Conservation (phyloP, 2,113 vertebrate species). For the Urocitellus parryii region DNA sequence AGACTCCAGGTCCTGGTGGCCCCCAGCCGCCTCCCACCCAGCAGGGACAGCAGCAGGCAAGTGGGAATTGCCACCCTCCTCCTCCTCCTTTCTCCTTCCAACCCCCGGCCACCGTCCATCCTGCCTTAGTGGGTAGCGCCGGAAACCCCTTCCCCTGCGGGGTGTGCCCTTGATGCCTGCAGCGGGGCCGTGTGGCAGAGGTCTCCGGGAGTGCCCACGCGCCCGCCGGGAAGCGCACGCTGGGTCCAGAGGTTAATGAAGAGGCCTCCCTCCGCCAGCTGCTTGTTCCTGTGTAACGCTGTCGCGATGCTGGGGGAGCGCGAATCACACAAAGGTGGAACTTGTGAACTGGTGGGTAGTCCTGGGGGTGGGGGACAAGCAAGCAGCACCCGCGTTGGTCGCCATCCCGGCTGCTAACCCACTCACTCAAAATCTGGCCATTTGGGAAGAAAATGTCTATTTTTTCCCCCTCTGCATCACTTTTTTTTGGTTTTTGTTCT, state of each 20-base stretch:
- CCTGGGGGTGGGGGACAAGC: constrained; percentile 71
- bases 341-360: constrained; percentile 82
- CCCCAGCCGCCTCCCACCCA: constrained; percentile 91
- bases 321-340: constrained; percentile 68
- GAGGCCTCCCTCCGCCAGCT: constrained; percentile 80
- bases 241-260: constrained; percentile 78
- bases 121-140: constrained; percentile 82
- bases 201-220: constrained; percentile 78
- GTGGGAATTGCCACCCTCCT: constrained; percentile 84
- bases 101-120: constrained; percentile 83
- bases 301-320: constrained; percentile 77
- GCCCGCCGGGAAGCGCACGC: constrained; percentile 52
- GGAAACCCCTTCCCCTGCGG: constrained; percentile 84
- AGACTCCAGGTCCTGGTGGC: constrained; percentile 88
- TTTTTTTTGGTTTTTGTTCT: constrained; percentile 79
- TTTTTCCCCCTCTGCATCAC: constrained; percentile 70
- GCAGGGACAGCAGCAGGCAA: constrained; percentile 94
- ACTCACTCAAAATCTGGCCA: constrained; percentile 78
- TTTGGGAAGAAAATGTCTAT: constrained; percentile 77
- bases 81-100: constrained; percentile 84
- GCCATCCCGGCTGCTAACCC: constrained; percentile 61
- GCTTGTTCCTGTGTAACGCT: constrained; percentile 81
- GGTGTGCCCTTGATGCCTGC: constrained; percentile 84
- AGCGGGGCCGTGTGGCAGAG: constrained; percentile 78
- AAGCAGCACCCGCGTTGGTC: not conserved